Evolutionary conservation across 2,888 invertebrate genomes (phyloP).

Genomic region (Chloroclysta siterata): DNA sequence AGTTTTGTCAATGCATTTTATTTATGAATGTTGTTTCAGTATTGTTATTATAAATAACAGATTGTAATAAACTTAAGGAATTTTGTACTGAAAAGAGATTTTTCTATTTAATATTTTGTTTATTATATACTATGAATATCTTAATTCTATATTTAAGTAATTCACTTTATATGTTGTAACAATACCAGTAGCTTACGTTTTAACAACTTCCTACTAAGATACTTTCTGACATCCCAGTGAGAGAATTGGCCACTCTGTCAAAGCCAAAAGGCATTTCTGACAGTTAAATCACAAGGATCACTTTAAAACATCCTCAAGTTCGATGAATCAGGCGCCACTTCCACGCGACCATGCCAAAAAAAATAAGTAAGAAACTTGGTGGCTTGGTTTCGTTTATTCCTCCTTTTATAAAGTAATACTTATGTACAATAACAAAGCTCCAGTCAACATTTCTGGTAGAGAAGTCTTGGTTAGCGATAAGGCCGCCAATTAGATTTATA

Average conservation of each 20-base stretch:
- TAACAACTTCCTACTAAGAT: background rate
- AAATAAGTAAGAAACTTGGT: too few relatives aligned
- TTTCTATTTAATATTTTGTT: slow-evolving; percentile 9
- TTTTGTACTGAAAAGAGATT: slow-evolving; percentile 15
- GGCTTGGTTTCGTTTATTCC: too few relatives aligned
- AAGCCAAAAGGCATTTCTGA: too few relatives aligned
- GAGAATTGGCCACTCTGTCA: background rate
- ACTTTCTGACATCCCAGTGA: background rate
- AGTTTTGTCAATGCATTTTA: slow-evolving; percentile 33
- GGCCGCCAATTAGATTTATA: too few relatives aligned
- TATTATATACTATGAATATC: background rate
- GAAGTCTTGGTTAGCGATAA: too few relatives aligned
- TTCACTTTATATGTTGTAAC: background rate
- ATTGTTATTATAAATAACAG: slow-evolving; percentile 25
- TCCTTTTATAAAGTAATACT: too few relatives aligned
- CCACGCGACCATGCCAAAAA: too few relatives aligned
- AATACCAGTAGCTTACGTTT: background rate
- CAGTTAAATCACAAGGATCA: too few relatives aligned
- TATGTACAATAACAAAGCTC: too few relatives aligned
- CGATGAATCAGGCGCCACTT: too few relatives aligned
- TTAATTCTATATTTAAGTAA: background rate
- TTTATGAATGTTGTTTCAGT: slow-evolving; percentile 20
- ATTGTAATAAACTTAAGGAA: slow-evolving; percentile 10
- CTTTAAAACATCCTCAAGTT: too few relatives aligned
- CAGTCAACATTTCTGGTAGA: too few relatives aligned